A percentile compares a stretch with the other conserved stretches of the same genome.
These are phyloP conservation scores for Himalopsyche anomala DNA, from an alignment of 2,888 invertebrate species.

Conservation along the genomic window DNA sequence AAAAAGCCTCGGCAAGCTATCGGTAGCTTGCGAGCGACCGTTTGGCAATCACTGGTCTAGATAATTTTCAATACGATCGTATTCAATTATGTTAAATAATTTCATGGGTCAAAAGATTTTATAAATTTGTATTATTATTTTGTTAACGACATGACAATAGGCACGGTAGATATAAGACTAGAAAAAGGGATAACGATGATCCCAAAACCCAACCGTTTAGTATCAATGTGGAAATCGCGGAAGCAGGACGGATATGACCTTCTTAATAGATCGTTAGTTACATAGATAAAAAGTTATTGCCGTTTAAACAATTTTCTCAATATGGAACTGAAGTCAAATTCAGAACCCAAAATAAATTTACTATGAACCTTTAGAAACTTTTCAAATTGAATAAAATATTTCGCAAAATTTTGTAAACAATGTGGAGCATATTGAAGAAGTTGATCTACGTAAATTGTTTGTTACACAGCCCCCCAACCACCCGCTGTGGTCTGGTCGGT, in stretches of 20 bases:
- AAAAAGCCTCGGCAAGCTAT: background rate
- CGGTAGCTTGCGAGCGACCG: too few species aligned
- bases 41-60: too few species aligned
- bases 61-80: background rate
- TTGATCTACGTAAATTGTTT: too few species aligned
- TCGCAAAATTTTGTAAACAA: too few species aligned
- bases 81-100: background rate
- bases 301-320: background rate
- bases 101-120: background rate
- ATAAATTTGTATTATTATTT: background rate
- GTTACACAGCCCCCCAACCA: too few species aligned
- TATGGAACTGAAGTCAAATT: too few species aligned
- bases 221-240: constrained; percentile 28
- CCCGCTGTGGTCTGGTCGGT: too few species aligned
- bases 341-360: too few species aligned
- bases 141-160: background rate
- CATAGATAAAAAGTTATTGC: background rate
- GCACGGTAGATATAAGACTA: background rate
- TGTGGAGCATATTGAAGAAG: too few species aligned
- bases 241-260: background rate
- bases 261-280: constrained; percentile 33
- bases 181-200: constrained; percentile 40
- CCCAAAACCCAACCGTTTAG: constrained; percentile 28
- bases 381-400: too few species aligned
- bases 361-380: too few species aligned